phyloP scores from a whole-genome alignment of 1,140 invertebrate species.

The Panagrolaimus sp. region DNA sequence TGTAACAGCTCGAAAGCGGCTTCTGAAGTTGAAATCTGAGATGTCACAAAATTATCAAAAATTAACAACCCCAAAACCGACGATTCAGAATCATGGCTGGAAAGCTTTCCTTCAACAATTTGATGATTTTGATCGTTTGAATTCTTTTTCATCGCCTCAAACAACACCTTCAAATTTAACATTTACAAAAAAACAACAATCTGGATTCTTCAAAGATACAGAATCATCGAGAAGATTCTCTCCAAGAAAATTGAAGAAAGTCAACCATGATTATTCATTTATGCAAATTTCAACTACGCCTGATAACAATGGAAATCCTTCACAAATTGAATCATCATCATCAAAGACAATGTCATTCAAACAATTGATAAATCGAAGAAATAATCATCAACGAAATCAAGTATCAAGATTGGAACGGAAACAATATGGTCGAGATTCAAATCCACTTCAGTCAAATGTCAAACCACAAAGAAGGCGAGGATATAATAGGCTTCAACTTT shows the following conservation, averaged over 20 bases:
- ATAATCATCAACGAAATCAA: too few species aligned
- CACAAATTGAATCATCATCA: too few species aligned
- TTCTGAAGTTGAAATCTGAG: neutral
- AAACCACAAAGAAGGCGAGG: too few species aligned
- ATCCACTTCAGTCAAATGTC: too few species aligned
- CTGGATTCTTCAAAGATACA: neutral
- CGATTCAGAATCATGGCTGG: neutral
- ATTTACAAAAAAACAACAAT: neutral
- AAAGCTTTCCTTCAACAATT: neutral
- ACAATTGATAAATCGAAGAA: too few species aligned
- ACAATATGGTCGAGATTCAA: too few species aligned
- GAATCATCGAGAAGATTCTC: neutral
- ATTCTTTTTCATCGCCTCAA: neutral
- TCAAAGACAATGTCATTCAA: too few species aligned
- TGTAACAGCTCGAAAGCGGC: neutral
- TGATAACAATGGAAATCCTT: neutral
- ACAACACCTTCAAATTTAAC: neutral
- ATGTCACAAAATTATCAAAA: neutral
- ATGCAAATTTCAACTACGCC: neutral
- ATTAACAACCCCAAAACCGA: neutral
- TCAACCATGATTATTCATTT: neutral
- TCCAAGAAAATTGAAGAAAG: neutral
- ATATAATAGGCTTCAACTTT: too few species aligned
- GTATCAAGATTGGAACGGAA: too few species aligned
- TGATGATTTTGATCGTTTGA: neutral